These are phyloP conservation scores for Lymantria dispar DNA, from an alignment of 2,888 invertebrate genomes.

Conservation along the genomic window DNA sequence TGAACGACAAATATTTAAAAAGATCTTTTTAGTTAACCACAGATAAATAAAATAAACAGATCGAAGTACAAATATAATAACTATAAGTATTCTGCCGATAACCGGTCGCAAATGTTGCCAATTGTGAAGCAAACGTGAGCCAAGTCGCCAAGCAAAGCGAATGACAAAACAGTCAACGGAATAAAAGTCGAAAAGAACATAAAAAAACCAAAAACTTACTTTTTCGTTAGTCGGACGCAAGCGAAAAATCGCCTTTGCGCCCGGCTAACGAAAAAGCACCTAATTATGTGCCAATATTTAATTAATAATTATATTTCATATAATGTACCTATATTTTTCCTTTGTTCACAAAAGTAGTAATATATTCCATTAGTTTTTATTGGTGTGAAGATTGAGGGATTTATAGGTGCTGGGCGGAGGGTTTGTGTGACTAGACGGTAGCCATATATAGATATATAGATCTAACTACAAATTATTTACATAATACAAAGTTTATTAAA, in stretches of 20 bases:
- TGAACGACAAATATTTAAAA: constrained; percentile 23
- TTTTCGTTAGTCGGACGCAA: too few species aligned
- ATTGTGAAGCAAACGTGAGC: too few species aligned
- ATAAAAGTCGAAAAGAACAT: too few species aligned
- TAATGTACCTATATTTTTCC: not conserved
- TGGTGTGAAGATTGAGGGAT: constrained; percentile 17
- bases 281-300: constrained; percentile 37
- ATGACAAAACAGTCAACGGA: too few species aligned
- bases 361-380: constrained; percentile 29
- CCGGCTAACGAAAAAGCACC: too few species aligned
- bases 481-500: constrained; percentile 37
- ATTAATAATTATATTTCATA: constrained; percentile 20
- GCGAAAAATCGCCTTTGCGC: too few species aligned
- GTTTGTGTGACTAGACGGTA: constrained; percentile 21
- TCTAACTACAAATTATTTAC: constrained; percentile 43
- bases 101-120: too few species aligned
- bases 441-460: constrained; percentile 33
- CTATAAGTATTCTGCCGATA: too few species aligned
- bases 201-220: too few species aligned
- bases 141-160: too few species aligned
- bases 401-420: constrained; percentile 38
- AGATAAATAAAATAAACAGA: constrained; percentile 8
- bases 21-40: not conserved
- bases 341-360: constrained; percentile 22
- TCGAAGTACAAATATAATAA: constrained; percentile 39